Evolutionary conservation across 92 coral and sea anemone genomes (phyloP), one percentile per base, ranked within the genome.

Genomic region (Porites divaricata): DNA sequence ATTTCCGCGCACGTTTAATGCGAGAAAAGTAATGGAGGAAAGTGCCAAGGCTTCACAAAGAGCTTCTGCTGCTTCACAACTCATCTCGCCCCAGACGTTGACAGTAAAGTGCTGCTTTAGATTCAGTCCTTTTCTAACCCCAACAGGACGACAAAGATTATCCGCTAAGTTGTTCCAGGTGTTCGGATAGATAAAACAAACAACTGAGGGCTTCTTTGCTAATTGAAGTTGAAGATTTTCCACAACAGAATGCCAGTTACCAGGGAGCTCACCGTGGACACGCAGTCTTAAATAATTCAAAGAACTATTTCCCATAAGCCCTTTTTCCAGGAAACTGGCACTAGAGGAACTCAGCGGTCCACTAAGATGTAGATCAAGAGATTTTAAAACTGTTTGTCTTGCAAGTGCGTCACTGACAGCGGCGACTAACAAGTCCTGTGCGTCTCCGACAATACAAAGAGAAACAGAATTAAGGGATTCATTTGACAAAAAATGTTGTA

Each of bases 181-280:
- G 41, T 71, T 56, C 59, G 85, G 85, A n/a, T 48, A 53, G n/a
- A 81, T 21, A 5, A 2, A 11, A 41, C 57, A 24, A 14, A 9
- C 6, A 19, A 11, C 50, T 26, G 24, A 23, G 7, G 23, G 2
- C 26, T 2, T 53, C 2, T 56, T 56, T 28, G 25, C 54, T 6
- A 0, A 3, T 2, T 8, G 19, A 17, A 69, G 4, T 2, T 8
- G 19, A 17, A 69, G 4, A 22, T 45, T 26, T 1, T 48, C 49
- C 64, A 57, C 62, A 19, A 57, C 54, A 14, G 20, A 0, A 4
- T 1, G 8, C 85, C 77, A 81, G 22, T 41, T 21, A 2, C 45
- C 59, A 19, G 85, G 85, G 2, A 61, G n/a, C 14, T 81, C 59
- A 20, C 77, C 78, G 15, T 11, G 22, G 20, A 81, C 59, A 24